Conservation (phyloP, 2,113 vertebrate species). For the Pteropus alecto region DNA sequence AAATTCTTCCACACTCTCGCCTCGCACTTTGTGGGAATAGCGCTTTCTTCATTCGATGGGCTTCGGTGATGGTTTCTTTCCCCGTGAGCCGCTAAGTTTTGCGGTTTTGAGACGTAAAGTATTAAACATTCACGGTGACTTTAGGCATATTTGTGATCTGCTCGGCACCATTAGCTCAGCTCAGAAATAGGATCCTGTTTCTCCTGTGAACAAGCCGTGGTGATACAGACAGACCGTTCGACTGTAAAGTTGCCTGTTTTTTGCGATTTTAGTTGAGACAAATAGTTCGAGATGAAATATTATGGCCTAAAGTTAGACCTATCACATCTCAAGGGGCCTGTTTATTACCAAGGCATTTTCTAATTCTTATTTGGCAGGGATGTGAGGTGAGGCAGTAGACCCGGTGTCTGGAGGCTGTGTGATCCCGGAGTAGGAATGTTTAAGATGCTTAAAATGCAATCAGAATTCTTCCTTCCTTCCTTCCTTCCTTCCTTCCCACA, state of each 20-base stretch:
- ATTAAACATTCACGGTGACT: not conserved
- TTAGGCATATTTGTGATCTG: not conserved
- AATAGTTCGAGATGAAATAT: conserved; percentile 34
- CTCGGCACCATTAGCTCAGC: not conserved
- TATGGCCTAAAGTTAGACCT: not conserved
- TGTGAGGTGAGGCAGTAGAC: not conserved
- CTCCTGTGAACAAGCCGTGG: not conserved
- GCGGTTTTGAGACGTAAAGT: conserved; percentile 17
- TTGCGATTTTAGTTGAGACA: not conserved
- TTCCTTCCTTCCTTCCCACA: not conserved
- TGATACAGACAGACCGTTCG: not conserved
- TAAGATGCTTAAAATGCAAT: conserved; percentile 25
- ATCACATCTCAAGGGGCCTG: not conserved
- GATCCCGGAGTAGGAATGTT: not conserved
- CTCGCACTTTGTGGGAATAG: not conserved
- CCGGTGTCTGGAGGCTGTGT: not conserved
- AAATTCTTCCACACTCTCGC: conserved; percentile 30
- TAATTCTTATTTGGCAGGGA: not conserved
- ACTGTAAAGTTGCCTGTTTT: not conserved
- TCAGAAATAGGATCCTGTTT: not conserved
- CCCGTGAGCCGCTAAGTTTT: not conserved
- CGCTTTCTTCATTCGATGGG: conserved; percentile 24
- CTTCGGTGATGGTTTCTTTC: not conserved
- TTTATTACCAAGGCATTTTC: not conserved
- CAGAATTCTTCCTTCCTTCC: not conserved